Conservation (phyloP, 2,888 invertebrate species). For the Phengaris alcon region DNA sequence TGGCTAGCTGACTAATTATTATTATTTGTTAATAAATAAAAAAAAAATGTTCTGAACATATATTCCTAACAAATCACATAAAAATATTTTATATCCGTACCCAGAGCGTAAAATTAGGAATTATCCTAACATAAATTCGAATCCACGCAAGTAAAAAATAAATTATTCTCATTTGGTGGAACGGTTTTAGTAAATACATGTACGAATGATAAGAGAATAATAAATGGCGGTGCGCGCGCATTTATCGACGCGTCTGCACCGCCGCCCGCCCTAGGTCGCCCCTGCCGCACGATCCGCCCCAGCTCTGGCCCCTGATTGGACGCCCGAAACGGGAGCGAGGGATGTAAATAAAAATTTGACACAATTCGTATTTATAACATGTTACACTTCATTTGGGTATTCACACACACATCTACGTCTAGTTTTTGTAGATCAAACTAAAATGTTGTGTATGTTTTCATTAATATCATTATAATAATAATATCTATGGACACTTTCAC, state of each 20-base stretch:
- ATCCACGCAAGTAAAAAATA: not conserved
- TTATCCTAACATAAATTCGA: not conserved
- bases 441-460: not conserved
- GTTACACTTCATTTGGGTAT: conserved; percentile 16
- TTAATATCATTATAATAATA: no score
- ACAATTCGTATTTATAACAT: conserved; percentile 29
- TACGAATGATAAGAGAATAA: conserved; percentile 15
- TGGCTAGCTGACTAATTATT: not conserved
- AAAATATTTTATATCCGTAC: no score
- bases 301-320: conserved; percentile 43
- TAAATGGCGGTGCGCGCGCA: conserved; percentile 17
- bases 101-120: no score
- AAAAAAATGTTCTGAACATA: no score
- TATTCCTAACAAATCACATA: no score
- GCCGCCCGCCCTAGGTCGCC: conserved; percentile 37
- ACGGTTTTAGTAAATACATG: conserved; percentile 14
- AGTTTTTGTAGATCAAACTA: conserved; percentile 4
- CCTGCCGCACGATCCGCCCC: conserved; percentile 42
- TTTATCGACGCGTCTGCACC: conserved; percentile 17
- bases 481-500: no score
- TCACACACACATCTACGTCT: not conserved
- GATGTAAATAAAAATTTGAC: conserved; percentile 34
- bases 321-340: conserved; percentile 34
- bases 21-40: not conserved
- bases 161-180: conserved; percentile 5